Evolutionary conservation across 2,888 invertebrate species (phyloP), one percentile per base, ranked within the genome.

Genomic region (Ryuthela nishihirai): DNA sequence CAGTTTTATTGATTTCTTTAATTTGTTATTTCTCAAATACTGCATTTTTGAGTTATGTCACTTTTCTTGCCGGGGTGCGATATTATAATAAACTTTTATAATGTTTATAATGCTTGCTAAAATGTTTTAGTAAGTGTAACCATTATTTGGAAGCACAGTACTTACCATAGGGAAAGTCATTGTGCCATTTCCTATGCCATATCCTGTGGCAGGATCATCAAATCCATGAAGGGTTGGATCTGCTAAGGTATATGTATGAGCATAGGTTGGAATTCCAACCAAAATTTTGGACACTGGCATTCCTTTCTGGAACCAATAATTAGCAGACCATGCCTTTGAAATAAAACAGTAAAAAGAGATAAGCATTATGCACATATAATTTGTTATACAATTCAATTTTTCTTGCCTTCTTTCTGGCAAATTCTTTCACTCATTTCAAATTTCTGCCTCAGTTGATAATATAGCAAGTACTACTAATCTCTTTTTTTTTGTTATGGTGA

Each of bases 191-290:
- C 91, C 91, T 34, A 74, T 88, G 0, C 90, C 91, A 69, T 79
- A 79, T 1, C 84, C 85, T 6, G 77, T 77, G 0, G 86, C 83
- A 0, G 90, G 88, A 12, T 87, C 84, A 43, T 82, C 81, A 4
- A 88, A 75, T 4, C 77, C 80, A 53, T 82, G 80, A 72, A 87
- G 87, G 10, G 78, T 71, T 0, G 79, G 71, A 75, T 87, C 88
- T 0, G 84, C 78, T 41, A 92, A 76, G 35, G 77, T 81, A 69
- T 83, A 90, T 3, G 85, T 82, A 71, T 90, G 89, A 0, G 89
- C 92, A 72, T 90, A 94, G 0, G 88, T 87, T 4, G 94, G 92
- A 68, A 93, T 79, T 0, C 93, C 93, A 1, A 93, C 78, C 9
- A 90, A 81, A 17, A 93, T 82, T 74, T 91, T 92, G 36, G 81